These are phyloP conservation scores for Papilio xuthus DNA, from an alignment of 1,140 invertebrate species.

Conservation along the genomic window DNA sequence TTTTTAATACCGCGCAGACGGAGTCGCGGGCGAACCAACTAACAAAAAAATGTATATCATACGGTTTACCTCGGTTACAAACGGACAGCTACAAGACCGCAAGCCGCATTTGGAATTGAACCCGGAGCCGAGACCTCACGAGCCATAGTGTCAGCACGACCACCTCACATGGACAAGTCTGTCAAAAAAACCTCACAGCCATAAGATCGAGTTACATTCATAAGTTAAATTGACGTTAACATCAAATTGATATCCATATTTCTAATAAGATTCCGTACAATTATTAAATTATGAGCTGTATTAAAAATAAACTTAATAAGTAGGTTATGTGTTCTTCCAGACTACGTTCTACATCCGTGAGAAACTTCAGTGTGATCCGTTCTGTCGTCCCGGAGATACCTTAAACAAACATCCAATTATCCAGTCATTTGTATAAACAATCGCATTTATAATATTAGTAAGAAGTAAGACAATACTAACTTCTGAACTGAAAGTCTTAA, in stretches of 20 bases:
- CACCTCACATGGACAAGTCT: background rate
- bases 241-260: background rate
- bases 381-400: too few species aligned
- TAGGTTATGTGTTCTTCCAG: too few species aligned
- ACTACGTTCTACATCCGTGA: too few species aligned
- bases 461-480: too few species aligned
- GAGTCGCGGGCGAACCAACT: background rate
- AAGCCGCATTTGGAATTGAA: background rate
- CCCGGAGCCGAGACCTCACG: background rate
- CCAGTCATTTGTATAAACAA: too few species aligned
- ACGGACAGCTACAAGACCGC: background rate
- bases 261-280: background rate
- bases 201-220: slow-evolving; percentile 17
- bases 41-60: background rate
- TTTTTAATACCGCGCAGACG: too few species aligned
- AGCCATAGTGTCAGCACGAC: background rate
- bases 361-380: too few species aligned
- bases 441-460: too few species aligned
- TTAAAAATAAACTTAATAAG: too few species aligned
- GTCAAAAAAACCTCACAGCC: slow-evolving; percentile 3
- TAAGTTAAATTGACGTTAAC: slow-evolving; percentile 14
- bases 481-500: too few species aligned
- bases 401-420: too few species aligned
- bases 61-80: background rate
- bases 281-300: background rate